phyloP scores from a whole-genome alignment of 37 sponge, comb jelly and placozoan species.

The Halisarca cf. caerulea region DNA sequence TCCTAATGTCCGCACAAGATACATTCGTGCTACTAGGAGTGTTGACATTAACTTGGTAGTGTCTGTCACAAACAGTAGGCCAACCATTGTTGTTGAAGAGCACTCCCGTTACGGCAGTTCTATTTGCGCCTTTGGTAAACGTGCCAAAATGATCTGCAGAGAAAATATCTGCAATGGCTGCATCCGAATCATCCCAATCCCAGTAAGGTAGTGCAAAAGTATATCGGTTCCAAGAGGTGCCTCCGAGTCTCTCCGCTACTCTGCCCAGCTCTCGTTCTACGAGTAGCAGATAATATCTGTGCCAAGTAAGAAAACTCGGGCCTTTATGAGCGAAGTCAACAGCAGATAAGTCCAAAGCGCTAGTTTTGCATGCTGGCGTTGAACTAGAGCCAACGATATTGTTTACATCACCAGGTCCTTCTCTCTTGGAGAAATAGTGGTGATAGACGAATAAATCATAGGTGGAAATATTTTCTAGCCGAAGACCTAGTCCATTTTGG shows the following conservation, averaged over 20 bases:
- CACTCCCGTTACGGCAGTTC: neutral
- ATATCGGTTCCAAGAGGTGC: neutral
- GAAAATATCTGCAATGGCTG: neutral
- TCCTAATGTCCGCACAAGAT: neutral
- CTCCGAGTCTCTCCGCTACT: neutral
- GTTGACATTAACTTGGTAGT: neutral
- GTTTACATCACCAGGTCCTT: neutral
- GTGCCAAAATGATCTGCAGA: neutral
- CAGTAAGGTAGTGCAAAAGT: slow-evolving; percentile 20
- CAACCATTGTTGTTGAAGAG: neutral
- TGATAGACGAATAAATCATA: slow-evolving; percentile 28
- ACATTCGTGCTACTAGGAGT: neutral
- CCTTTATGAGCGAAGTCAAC: slow-evolving; percentile 37
- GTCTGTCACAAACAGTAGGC: slow-evolving; percentile 26
- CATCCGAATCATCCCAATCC: slow-evolving; percentile 1
- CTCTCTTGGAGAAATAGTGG: slow-evolving; percentile 1
- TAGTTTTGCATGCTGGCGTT: no score
- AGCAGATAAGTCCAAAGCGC: neutral
- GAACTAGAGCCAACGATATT: neutral
- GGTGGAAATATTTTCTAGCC: slow-evolving; percentile 16
- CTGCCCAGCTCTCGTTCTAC: slow-evolving; percentile 17
- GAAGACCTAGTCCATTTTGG: neutral
- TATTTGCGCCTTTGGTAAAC: neutral
- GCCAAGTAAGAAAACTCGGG: slow-evolving; percentile 16
- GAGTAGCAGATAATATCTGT: slow-evolving; percentile 20